Percentiles rank a stretch among this genome's conserved stretches.
Evolutionary conservation across 2,797 vertebrate species (phyloP).

Genomic region (Pangasius larnaudii): DNA sequence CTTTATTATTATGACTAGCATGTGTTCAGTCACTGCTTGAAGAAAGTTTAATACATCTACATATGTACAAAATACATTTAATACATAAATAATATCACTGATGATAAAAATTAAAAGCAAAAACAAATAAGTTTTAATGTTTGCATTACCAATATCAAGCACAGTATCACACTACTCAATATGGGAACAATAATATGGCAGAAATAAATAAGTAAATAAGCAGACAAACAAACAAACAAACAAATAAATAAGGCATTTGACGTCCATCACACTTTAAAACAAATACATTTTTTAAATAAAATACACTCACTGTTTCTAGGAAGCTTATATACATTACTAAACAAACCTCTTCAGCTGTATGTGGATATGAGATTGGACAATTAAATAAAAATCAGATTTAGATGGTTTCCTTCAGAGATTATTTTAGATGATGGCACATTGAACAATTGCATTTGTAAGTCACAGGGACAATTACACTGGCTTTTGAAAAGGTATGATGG

Average conservation of each 20-base stretch:
- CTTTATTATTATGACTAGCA: not conserved
- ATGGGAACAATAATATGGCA: not conserved
- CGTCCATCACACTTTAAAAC: too few species aligned
- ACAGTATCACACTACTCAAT: not conserved
- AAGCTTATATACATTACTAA: not conserved
- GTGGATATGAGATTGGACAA: not conserved
- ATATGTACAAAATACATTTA: too few species aligned
- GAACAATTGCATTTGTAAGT: not conserved
- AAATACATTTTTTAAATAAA: too few species aligned
- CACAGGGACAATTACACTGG: not conserved
- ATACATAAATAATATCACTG: too few species aligned
- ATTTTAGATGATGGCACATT: not conserved
- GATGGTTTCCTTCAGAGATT: not conserved
- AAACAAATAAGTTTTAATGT: too few species aligned
- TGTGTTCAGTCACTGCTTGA: not conserved
- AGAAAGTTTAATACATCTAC: too few species aligned
- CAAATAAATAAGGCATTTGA: too few species aligned
- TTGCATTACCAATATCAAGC: too few species aligned
- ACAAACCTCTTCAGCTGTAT: not conserved
- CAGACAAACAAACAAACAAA: too few species aligned
- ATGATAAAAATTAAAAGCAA: too few species aligned
- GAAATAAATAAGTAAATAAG: not conserved
- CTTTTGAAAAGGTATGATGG: not conserved
- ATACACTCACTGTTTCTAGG: too few species aligned
- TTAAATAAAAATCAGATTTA: not conserved